Percentiles rank a stretch among this genome's conserved stretches.
phyloP scores from a whole-genome alignment of 2,888 invertebrate genomes.

The Himalopsyche kuldschensis region DNA sequence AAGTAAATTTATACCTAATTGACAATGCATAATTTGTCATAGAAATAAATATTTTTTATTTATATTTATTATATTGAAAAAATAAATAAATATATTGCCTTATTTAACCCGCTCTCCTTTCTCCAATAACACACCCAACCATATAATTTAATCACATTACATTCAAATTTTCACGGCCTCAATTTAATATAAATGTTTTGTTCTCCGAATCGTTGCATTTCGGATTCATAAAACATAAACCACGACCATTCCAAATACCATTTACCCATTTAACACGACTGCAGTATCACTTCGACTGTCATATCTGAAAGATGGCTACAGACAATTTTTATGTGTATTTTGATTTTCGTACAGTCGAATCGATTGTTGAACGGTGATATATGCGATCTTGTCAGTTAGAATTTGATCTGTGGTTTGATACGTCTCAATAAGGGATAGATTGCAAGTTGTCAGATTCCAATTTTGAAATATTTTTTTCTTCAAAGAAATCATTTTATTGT shows the following conservation, averaged over 20 bases:
- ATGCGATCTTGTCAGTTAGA: not conserved
- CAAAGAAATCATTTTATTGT: too few species aligned
- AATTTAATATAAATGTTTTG: conserved; percentile 38
- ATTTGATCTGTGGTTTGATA: not conserved
- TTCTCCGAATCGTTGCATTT: conserved; percentile 16
- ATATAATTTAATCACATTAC: conserved; percentile 38
- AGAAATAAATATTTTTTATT: too few species aligned
- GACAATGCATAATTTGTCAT: too few species aligned
- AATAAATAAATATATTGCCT: not conserved
- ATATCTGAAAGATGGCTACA: not conserved
- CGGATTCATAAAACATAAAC: not conserved
- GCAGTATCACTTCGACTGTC: not conserved
- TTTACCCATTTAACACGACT: not conserved
- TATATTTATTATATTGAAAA: not conserved
- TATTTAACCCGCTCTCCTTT: not conserved
- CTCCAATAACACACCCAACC: conserved; percentile 20
- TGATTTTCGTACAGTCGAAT: not conserved
- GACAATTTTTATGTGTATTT: not conserved
- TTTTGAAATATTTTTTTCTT: too few species aligned
- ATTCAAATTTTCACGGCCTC: conserved; percentile 35
- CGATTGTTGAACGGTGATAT: not conserved
- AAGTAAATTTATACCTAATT: too few species aligned
- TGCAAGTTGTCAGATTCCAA: not conserved
- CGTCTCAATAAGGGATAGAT: not conserved
- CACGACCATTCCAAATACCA: not conserved